Evolutionary conservation across 1,140 invertebrate genomes (phyloP).

Genomic region (Sitodiplosis mosellana): DNA sequence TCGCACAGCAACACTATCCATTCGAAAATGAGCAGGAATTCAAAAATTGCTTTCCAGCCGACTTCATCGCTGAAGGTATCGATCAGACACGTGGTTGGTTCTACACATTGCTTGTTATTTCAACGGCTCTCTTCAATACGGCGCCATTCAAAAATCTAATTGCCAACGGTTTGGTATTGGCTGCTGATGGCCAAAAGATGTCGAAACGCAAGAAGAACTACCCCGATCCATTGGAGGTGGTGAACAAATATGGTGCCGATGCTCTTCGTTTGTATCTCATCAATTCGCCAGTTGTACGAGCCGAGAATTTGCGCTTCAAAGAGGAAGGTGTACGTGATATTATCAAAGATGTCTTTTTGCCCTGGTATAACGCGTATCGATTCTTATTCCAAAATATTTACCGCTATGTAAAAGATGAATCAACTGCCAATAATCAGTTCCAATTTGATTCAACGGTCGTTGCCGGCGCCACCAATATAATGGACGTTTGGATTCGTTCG

Average conservation of each 20-base stretch:
- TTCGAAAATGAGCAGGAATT: slow-evolving; percentile 86
- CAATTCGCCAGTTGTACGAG: slow-evolving; percentile 94
- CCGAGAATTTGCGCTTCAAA: slow-evolving; percentile 91
- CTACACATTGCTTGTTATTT: slow-evolving; percentile 91
- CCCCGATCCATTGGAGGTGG: slow-evolving; percentile 84
- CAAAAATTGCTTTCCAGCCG: slow-evolving; percentile 90
- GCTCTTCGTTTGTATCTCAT: slow-evolving; percentile 90
- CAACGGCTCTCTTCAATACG: slow-evolving; percentile 90
- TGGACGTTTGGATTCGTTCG: slow-evolving; percentile 96
- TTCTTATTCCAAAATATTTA: slow-evolving; percentile 89
- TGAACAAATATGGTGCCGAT: slow-evolving; percentile 92
- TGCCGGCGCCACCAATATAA: slow-evolving; percentile 49
- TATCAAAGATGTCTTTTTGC: slow-evolving; percentile 93
- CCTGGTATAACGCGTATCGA: slow-evolving; percentile 97
- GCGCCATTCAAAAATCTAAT: slow-evolving; percentile 97
- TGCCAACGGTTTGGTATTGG: slow-evolving; percentile 86
- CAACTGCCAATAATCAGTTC: slow-evolving; percentile 11
- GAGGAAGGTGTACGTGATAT: slow-evolving; percentile 93
- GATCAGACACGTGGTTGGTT: slow-evolving; percentile 99
- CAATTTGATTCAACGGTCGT: slow-evolving; percentile 10
- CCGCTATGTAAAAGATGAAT: slow-evolving; percentile 51
- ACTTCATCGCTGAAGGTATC: slow-evolving; percentile 98
- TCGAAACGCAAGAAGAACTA: slow-evolving; percentile 99
- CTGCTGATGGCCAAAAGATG: slow-evolving; percentile 97
- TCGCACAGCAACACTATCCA: slow-evolving; percentile 93